phyloP scores from a whole-genome alignment of 2,888 invertebrate genomes.

The Mechanitis messenoides region DNA sequence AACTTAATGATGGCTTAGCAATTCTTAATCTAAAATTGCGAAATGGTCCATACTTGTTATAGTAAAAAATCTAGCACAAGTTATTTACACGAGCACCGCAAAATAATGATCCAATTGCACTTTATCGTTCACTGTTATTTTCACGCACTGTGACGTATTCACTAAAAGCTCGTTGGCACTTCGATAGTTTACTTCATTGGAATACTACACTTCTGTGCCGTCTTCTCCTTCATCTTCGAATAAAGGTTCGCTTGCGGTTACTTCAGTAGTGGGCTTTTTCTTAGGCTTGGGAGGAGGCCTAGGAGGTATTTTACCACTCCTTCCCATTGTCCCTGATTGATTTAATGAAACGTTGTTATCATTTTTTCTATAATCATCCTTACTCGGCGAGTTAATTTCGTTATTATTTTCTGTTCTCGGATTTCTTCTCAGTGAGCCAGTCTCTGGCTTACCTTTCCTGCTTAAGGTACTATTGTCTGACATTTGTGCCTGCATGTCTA shows the following conservation, averaged over 20 bases:
- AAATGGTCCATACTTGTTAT: conserved; percentile 69
- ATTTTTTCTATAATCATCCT: conserved; percentile 57
- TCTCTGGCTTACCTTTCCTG: conserved; percentile 74
- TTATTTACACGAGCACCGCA: conserved; percentile 74
- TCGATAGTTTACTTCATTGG: conserved; percentile 38
- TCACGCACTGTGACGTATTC: conserved; percentile 43
- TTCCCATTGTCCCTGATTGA: conserved; percentile 67
- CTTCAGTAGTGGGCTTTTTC: conserved; percentile 80
- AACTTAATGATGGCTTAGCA: conserved; percentile 36
- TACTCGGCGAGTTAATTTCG: conserved; percentile 56
- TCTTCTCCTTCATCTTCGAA: conserved; percentile 93
- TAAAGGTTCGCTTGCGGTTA: conserved; percentile 80
- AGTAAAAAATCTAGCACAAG: conserved; percentile 74
- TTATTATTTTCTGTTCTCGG: conserved; percentile 54
- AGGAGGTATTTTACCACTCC: conserved; percentile 84
- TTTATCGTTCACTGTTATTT: conserved; percentile 45
- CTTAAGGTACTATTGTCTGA: conserved; percentile 59
- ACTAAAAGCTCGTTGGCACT: conserved; percentile 72
- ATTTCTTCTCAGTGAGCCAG: conserved; percentile 64
- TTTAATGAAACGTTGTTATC: conserved; percentile 55
- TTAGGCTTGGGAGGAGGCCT: conserved; percentile 90
- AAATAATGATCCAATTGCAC: conserved; percentile 50
- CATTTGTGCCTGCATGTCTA: conserved; percentile 50
- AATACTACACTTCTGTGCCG: conserved; percentile 88
- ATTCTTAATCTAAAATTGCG: conserved; percentile 44